Base-by-base conservation (phyloP, 2,797 vertebrate species). In the Thaleichthys pacificus region DNA sequence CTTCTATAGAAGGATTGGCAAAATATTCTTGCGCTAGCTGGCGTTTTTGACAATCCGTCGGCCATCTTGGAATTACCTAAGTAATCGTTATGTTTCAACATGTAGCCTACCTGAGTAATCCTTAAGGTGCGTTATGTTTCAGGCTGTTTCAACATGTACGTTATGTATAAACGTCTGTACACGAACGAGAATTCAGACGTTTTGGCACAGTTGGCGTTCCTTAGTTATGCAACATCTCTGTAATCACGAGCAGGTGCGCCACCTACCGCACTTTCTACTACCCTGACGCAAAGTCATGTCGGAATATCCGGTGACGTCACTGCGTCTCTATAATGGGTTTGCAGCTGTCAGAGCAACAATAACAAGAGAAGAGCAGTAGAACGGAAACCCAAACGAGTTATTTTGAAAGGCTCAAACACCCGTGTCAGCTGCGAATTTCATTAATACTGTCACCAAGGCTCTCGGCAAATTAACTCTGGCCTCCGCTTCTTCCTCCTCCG, bases 231-330 rank as follows among this genome's bases (percentile, higher is more conserved):
- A 35, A 35, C 32, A 8, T 35, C 32, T 35, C 32, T 35, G 5
- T 35, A 6, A 35, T 35, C 32, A 35, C 0, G 32, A 47, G 42
- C 9, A 11, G 38, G 32, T 57, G 76, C 75, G 77, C 21, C 81
- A 70, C 62, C 77, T 79, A 26, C 0, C 26, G 81, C 9, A 11
- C 42, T 14, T 3, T 47, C 42, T 35, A 73, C 69, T 26, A 54
- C 66, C 38, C 73, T 85, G 91, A 89, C 91, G 91, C 88, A 87
- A 88, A 84, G 87, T 92, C 94, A 93, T 95, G 90, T 89, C 93
- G 94, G 93, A 93, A 95, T 96, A 95, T 97, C 95, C 94, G 91
- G 91, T 94, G 93, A 97, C 94, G 95, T 96, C 94, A 93, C 80
- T 80, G 76, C 91, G 93, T 88, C 87, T 83, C 94, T 95, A 94